These are phyloP conservation scores for Eristalis pertinax DNA, from an alignment of 2,888 invertebrate genomes.

Conservation along the genomic window DNA sequence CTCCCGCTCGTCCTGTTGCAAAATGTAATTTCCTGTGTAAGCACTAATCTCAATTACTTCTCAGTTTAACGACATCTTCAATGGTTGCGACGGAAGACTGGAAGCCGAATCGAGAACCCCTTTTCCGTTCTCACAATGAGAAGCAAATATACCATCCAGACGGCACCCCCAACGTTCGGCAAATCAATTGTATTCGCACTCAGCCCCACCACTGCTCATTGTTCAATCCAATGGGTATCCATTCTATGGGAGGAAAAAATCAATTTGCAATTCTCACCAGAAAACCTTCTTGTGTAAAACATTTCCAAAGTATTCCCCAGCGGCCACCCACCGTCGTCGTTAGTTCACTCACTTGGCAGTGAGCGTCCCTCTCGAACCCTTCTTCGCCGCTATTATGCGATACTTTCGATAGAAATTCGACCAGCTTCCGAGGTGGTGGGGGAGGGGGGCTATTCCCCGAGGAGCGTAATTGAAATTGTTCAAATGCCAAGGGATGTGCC, in stretches of 20 bases:
- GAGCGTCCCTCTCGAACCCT: neutral
- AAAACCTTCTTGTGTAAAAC: neutral
- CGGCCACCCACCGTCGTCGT: neutral
- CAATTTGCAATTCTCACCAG: slow-evolving; percentile 14
- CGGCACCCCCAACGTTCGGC: neutral
- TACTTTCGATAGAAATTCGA: slow-evolving; percentile 10
- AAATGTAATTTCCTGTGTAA: slow-evolving; percentile 53
- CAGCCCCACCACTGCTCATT: neutral
- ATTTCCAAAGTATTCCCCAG: neutral
- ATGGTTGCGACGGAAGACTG: neutral
- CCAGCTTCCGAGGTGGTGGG: neutral
- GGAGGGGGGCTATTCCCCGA: neutral
- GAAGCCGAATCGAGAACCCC: neutral
- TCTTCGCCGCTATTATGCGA: neutral
- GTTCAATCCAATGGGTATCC: neutral
- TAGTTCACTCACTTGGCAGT: neutral
- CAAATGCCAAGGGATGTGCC: slow-evolving; percentile 19
- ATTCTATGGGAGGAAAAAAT: neutral
- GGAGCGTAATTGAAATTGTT: slow-evolving; percentile 31
- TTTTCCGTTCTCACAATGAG: neutral
- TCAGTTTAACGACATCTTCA: slow-evolving; percentile 41
- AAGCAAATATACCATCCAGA: neutral
- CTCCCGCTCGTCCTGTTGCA: slow-evolving; percentile 12
- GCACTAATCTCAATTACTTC: slow-evolving; percentile 45
- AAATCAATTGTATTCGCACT: neutral